Base-by-base conservation (phyloP, 2,888 invertebrate genomes). In the Drosophila barbarae region DNA sequence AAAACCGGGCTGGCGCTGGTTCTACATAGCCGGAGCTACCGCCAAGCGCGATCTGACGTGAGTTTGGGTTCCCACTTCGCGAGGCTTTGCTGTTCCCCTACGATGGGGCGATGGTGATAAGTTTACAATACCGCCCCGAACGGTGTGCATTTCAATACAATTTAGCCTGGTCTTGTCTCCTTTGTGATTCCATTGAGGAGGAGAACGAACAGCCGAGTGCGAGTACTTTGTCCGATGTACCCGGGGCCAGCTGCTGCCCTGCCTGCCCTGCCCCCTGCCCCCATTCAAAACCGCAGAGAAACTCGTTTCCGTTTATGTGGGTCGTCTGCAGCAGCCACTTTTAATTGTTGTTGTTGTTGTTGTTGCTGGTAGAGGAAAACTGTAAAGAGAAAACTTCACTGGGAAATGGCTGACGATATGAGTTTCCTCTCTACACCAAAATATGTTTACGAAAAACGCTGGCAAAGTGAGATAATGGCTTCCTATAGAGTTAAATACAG, bases 1-100 rank as follows among this genome's bases (percentile, higher is more conserved):
- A 23, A 94, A 93, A 74, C 94, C 94, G 75, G 91, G 93, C 56
- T 93, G 93, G 90, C 91, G 92, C 85, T 96, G 95, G 94, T 91
- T 94, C 73, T 95, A 94, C 88, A 91, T 96, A 44, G 95, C 94
- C 32, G 84, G 92, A 46, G 92, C 90, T 85, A 96, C 96, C 2
- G 90, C 92, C 2, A 93, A 93, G 1, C 92, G 96, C 76, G 96
- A 96, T 90, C 71, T 94, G 54, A 84, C 73, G 88, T 88, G 73
- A 88, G 88, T 88, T 51, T 42, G 26, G 35, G 7, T 9, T 18
- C 32, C 3, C 28, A 30, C n/a, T 26, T 49, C 28, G 21, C 39
- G 35, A 5, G 32, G 36, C 23, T 49, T 38, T 35, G 50, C 59
- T 55, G 68, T 39, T 51, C 13, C 50, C 50, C 32, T n/a, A n/a